Conservation (phyloP, 2,113 vertebrate species). For the Phaethon lepturus region DNA sequence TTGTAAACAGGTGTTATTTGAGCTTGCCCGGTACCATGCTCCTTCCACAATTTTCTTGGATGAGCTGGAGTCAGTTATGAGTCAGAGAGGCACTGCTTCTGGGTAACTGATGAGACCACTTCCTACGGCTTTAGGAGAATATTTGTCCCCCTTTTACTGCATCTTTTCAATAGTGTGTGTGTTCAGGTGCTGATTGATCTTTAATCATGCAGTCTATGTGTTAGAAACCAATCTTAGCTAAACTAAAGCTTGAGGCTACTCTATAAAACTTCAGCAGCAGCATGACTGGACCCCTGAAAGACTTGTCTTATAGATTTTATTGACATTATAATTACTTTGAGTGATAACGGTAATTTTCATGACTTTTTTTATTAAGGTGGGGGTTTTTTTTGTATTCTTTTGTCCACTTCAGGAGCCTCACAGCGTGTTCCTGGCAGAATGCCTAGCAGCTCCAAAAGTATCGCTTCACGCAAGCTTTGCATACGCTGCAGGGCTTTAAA, state of each 20-base stretch:
- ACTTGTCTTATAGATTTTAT: slow-evolving; percentile 40
- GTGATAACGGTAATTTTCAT: not conserved
- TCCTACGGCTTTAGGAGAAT: not conserved
- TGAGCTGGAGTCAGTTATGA: slow-evolving; percentile 96
- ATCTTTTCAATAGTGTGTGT: slow-evolving; percentile 18
- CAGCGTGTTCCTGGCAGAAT: not conserved
- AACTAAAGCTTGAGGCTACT: not conserved
- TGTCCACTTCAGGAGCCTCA: not conserved
- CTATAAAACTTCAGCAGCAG: slow-evolving; percentile 7
- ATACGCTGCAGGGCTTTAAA: not conserved
- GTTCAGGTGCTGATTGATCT: slow-evolving; percentile 29
- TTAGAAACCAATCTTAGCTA: slow-evolving; percentile 25
- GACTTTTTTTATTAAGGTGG: not conserved
- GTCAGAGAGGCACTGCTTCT: slow-evolving; percentile 85
- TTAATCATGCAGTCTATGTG: slow-evolving; percentile 20
- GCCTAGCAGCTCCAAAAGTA: accelerated
- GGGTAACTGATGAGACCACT: slow-evolving; percentile 77
- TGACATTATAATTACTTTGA: slow-evolving; percentile 46
- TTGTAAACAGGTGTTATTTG: slow-evolving; percentile 88
- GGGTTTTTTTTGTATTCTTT: not conserved
- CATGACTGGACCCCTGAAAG: not conserved
- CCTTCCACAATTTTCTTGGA: slow-evolving; percentile 98
- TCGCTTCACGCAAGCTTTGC: not conserved
- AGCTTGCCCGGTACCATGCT: slow-evolving; percentile 93
- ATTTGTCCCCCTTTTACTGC: not conserved